Base-by-base conservation (phyloP, 2,113 vertebrate species). In the Pogonocichla stellata region DNA sequence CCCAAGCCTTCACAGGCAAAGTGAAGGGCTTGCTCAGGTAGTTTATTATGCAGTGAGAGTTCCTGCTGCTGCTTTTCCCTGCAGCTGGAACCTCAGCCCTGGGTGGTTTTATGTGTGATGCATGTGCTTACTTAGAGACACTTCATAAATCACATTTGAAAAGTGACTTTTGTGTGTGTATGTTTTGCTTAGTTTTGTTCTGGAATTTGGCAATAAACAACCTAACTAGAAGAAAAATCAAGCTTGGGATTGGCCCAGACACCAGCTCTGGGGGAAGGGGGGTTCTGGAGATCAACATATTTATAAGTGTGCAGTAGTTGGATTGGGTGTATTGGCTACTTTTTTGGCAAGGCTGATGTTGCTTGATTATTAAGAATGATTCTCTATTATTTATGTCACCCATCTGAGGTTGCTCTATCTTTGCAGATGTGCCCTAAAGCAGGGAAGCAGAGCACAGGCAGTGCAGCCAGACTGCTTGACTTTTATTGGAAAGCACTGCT, bases 341-440 rank as follows among this genome's bases (percentile, higher is more conserved):
- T 70, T 74, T 93, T 93, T 95, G 95, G 93, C 92, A 94, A 74
- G 36, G 56, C 72, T 87, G 67, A 78, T 6, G 15, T 80, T 43
- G 42, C 71, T 54, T 62, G 58, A 47, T 92, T 83, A 90, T 86
- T 86, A 64, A 80, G 60, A 71, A 56, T 36, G 71, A 53, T 80
- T 75, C 85, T 67, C 45, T 84, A 24, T 92, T 94, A 94, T 96
- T 95, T 86, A 93, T 92, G 86, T 94, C 85, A 92, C 82, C 61
- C 75, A 34, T 94, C 48, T 84, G 93, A 86, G 48, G 36, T 79
- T 90, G 72, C 87, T 94, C 28, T 88, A 15, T 95, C 91, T 93
- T 80, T 79, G 73, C 87, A 94, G 92, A 92, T 95, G 91, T 95
- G 85, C 87, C 95, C 96, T 87, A 60, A 91, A 95, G 91, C 94